Evolutionary conservation across 2,113 vertebrate genomes (phyloP).

Genomic region (Pyxicephalus adspersus): DNA sequence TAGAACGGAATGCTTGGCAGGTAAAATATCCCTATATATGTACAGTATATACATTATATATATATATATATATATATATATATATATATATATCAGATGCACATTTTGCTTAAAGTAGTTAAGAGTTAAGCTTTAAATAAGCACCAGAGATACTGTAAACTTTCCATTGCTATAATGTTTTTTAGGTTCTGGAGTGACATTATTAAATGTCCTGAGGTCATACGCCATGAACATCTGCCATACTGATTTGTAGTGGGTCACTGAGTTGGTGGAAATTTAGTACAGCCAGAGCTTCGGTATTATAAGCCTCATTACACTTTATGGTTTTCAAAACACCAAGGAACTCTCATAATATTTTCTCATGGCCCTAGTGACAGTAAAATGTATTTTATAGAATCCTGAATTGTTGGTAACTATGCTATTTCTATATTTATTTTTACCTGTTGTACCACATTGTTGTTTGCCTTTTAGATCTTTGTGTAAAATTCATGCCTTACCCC

Average conservation of each 20-base stretch:
- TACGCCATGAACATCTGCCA: constrained; percentile 17
- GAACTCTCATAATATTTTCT: constrained; percentile 25
- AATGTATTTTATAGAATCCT: not conserved
- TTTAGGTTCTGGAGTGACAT: not conserved
- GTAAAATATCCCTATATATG: too few relatives aligned
- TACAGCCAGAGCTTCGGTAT: constrained; percentile 24
- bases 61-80: too few relatives aligned
- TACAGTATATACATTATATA: too few relatives aligned
- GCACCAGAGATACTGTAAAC: not conserved
- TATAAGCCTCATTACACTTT: constrained; percentile 41
- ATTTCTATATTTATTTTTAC: not conserved
- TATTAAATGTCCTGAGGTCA: constrained; percentile 17
- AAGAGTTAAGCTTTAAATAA: not conserved
- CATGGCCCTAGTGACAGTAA: not conserved
- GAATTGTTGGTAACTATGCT: not conserved
- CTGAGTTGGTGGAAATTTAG: constrained; percentile 14
- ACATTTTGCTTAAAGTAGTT: too few relatives aligned
- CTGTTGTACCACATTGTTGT: not conserved
- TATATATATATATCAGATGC: too few relatives aligned
- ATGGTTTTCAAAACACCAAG: constrained; percentile 24
- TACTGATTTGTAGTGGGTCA: constrained; percentile 37
- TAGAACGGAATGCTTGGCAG: too few relatives aligned
- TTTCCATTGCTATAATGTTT: not conserved
- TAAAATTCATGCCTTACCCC: too few relatives aligned
- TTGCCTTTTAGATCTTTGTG: too few relatives aligned